phyloP scores from a whole-genome alignment of 2,888 invertebrate species.

The Athalia circularis region DNA sequence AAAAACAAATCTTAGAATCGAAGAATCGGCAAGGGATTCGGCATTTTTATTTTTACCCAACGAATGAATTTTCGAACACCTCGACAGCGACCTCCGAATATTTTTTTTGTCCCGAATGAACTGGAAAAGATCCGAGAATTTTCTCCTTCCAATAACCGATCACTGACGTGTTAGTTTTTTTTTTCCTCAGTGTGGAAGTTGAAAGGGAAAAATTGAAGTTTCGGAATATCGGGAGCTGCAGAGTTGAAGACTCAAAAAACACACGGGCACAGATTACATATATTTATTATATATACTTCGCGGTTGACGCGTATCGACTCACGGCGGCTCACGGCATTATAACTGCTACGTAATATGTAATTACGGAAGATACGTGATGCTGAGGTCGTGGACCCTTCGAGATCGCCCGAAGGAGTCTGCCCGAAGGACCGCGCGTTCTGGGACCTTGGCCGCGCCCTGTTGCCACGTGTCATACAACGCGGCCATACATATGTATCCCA shows the following conservation, averaged over 20 bases:
- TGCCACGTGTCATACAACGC: conserved; percentile 44
- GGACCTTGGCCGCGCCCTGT: conserved; percentile 45
- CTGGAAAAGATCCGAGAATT: too few relatives aligned
- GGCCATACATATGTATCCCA: not conserved
- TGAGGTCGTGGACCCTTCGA: conserved; percentile 43
- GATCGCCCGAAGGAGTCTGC: conserved; percentile 30
- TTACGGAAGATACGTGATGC: conserved; percentile 40
- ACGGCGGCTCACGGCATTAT: not conserved
- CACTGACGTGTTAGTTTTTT: not conserved
- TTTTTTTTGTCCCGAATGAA: too few relatives aligned
- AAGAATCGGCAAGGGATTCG: too few relatives aligned
- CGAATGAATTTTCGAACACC: too few relatives aligned
- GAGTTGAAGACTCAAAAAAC: too few relatives aligned
- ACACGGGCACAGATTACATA: too few relatives aligned
- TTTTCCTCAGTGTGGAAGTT: not conserved
- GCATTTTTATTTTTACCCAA: too few relatives aligned
- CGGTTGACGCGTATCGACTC: not conserved
- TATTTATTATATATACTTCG: not conserved
- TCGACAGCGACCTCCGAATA: too few relatives aligned
- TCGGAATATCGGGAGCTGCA: too few relatives aligned
- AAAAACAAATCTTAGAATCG: too few relatives aligned
- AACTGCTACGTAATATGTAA: conserved; percentile 34
- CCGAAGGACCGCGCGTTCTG: conserved; percentile 41
- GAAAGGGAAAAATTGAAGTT: not conserved
- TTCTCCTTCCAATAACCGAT: too few relatives aligned